phyloP scores from a whole-genome alignment of 2,113 vertebrate species.

The Corythaixoides concolor region DNA sequence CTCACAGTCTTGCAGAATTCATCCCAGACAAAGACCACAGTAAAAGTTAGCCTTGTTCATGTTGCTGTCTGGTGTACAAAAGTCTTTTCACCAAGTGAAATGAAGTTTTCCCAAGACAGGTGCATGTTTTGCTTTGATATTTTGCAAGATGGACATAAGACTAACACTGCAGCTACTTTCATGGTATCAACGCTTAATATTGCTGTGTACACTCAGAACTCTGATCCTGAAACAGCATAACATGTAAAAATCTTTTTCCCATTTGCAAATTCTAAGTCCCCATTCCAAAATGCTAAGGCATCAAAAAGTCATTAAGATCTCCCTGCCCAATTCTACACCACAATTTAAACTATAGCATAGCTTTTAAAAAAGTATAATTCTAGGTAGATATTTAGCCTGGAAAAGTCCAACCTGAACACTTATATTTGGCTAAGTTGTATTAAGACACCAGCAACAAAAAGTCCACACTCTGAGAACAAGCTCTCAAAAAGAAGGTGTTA shows the following conservation, averaged over 20 bases:
- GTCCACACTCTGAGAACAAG: neutral
- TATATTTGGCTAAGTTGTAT: neutral
- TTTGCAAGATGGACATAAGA: neutral
- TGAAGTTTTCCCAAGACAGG: neutral
- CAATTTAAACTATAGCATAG: rapidly evolving
- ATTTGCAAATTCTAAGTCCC: neutral
- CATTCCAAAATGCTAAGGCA: neutral
- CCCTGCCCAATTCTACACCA: neutral
- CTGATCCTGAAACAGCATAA: neutral
- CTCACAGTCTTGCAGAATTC: neutral
- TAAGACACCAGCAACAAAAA: neutral
- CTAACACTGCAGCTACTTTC: neutral
- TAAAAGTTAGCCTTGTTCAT: neutral
- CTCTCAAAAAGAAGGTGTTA: neutral
- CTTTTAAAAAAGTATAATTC: neutral
- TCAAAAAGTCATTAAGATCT: rapidly evolving
- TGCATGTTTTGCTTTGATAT: rapidly evolving
- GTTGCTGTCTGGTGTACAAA: neutral
- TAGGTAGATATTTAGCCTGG: neutral
- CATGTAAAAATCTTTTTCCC: neutral
- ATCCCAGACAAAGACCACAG: neutral
- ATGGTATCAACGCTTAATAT: neutral
- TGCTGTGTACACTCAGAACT: neutral
- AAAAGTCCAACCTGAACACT: neutral
- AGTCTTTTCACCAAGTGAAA: neutral